Evolutionary conservation across 2,797 vertebrate genomes (phyloP).

Genomic region (Poecile montanus): DNA sequence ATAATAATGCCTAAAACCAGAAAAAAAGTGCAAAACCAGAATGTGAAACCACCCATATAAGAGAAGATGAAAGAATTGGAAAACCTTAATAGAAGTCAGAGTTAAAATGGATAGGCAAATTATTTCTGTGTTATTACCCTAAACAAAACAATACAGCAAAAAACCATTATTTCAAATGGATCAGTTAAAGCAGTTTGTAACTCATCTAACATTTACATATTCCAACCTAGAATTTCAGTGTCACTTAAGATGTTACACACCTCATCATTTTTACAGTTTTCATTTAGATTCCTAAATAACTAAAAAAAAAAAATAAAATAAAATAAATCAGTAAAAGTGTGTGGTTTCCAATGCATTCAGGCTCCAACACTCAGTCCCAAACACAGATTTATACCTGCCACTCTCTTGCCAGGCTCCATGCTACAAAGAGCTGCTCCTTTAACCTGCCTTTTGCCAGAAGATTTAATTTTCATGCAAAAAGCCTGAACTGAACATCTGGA

Average conservation of each 20-base stretch:
- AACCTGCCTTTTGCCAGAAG: not conserved
- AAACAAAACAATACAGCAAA: not conserved
- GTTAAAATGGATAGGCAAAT: not conserved
- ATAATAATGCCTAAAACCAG: not conserved
- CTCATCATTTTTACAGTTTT: not conserved
- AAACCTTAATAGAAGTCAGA: not conserved
- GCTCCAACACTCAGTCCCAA: not conserved
- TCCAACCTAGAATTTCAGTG: not conserved
- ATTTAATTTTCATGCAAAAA: not conserved
- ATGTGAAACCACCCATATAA: not conserved
- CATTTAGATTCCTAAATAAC: not conserved
- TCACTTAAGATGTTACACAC: not conserved
- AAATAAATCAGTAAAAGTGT: not conserved
- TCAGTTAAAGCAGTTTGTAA: not conserved
- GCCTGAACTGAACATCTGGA: not conserved
- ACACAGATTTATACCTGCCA: not conserved
- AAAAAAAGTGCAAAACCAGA: not conserved
- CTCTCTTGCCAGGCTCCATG: fast-evolving
- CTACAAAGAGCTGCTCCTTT: not conserved
- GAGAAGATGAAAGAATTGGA: not conserved
- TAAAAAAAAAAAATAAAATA: not conserved
- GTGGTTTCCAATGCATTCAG: not conserved
- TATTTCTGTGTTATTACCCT: not conserved
- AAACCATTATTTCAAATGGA: not conserved
- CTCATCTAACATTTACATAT: not conserved